These are phyloP conservation scores for Molorchus minor DNA, from an alignment of 2,888 invertebrate species.

Conservation along the genomic window DNA sequence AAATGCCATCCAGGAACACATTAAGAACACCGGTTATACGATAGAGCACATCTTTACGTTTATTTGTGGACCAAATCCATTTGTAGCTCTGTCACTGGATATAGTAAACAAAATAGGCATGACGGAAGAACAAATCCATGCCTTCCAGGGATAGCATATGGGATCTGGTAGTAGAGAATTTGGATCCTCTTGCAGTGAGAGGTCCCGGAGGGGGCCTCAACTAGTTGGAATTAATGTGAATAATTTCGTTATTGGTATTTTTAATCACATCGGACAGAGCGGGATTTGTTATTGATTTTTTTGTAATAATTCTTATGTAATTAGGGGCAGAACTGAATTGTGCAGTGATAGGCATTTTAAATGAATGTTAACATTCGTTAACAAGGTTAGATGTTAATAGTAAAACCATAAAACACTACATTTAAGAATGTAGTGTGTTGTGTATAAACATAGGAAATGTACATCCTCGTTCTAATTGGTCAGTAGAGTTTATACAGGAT, in stretches of 20 bases:
- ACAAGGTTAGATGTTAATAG: too few species aligned
- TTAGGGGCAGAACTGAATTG: too few species aligned
- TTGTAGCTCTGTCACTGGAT: constrained; percentile 65
- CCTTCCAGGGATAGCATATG: constrained; percentile 64
- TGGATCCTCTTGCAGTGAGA: background rate
- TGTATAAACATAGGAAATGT: too few species aligned
- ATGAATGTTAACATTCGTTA: too few species aligned
- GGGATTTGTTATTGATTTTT: constrained; percentile 19
- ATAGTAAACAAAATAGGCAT: constrained; percentile 61
- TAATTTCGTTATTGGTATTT: constrained; percentile 45
- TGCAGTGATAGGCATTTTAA: too few species aligned
- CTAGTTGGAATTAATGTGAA: constrained; percentile 38
- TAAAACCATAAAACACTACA: too few species aligned
- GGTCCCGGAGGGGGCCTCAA: constrained; percentile 8
- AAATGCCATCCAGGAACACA: constrained; percentile 53
- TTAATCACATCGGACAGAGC: constrained; percentile 42
- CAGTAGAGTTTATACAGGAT: too few species aligned
- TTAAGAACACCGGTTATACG: constrained; percentile 51
- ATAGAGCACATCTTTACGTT: constrained; percentile 64
- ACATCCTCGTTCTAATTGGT: too few species aligned
- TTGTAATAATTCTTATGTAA: too few species aligned
- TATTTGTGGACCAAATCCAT: constrained; percentile 72
- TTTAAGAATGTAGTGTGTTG: too few species aligned
- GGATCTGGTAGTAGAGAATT: background rate
- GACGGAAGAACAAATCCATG: constrained; percentile 61